phyloP scores from a whole-genome alignment of 1,140 invertebrate species.

The Phymastichus coffea region DNA sequence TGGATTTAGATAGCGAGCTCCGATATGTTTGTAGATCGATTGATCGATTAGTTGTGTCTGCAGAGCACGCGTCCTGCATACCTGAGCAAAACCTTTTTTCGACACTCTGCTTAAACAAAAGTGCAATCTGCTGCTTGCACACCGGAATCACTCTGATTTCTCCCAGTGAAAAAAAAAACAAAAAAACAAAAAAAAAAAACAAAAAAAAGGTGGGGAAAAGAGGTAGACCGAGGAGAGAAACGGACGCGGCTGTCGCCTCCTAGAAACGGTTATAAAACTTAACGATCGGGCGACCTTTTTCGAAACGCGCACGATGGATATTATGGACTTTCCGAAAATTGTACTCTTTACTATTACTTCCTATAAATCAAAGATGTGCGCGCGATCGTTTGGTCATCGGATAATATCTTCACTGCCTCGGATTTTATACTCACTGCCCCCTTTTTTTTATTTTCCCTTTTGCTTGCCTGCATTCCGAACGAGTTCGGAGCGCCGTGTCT shows the following conservation, averaged over 20 bases:
- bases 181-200: not conserved
- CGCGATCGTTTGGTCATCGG: conserved; percentile 1
- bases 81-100: conserved; percentile 2
- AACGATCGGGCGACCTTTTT: conserved; percentile 11
- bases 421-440: not conserved
- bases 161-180: not conserved
- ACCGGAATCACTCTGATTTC: conserved; percentile 6
- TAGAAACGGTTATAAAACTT: conserved; percentile 20
- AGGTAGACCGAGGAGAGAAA: not conserved
- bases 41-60: conserved; percentile 27
- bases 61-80: not conserved
- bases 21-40: conserved; percentile 45
- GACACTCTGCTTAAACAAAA: conserved; percentile 7
- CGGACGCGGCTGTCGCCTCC: not conserved
- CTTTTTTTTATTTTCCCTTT: not conserved
- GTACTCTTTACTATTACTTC: conserved; percentile 18
- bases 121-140: conserved; percentile 10
- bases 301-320: not conserved
- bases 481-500: not conserved
- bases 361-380: conserved; percentile 21
- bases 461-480: not conserved
- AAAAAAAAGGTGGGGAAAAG: not conserved
- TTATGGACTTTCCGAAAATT: conserved; percentile 17
- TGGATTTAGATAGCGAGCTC: conserved; percentile 48
- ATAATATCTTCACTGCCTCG: conserved; percentile 4